Percentiles rank a stretch among this genome's conserved stretches.
Evolutionary conservation across 2,113 vertebrate species (phyloP).

Genomic region (Bubo scandiacus): DNA sequence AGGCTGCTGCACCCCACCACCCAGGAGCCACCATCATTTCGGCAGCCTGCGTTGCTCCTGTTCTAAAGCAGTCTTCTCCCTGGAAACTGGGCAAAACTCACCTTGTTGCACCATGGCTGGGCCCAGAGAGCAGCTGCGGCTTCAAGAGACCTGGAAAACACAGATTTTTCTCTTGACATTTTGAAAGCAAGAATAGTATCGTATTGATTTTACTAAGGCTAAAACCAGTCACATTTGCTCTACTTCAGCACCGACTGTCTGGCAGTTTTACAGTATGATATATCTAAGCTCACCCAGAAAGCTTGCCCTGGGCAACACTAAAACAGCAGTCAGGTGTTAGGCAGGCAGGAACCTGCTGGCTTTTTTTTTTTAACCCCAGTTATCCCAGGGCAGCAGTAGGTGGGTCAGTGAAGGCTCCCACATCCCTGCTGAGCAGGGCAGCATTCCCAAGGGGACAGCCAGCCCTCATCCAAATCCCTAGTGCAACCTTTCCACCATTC

Average conservation of each 20-base stretch:
- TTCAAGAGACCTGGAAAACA: background rate
- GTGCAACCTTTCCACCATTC: background rate
- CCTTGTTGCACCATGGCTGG: background rate
- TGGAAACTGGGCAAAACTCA: background rate
- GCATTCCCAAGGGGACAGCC: rapidly evolving
- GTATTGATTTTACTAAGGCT: background rate
- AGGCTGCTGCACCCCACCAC: rapidly evolving
- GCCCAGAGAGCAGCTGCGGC: background rate
- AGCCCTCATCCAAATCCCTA: background rate
- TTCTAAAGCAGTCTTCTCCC: background rate
- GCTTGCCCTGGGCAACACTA: background rate
- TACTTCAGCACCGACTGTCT: background rate
- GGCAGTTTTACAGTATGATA: background rate
- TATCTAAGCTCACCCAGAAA: background rate
- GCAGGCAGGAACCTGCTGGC: background rate
- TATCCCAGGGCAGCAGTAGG: background rate
- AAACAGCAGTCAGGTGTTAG: background rate
- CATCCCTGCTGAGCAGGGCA: background rate
- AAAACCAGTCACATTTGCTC: background rate
- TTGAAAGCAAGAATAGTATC: background rate
- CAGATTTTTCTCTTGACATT: background rate
- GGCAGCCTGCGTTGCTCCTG: rapidly evolving
- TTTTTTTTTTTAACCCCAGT: background rate
- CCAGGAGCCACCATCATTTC: background rate
- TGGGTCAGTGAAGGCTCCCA: background rate